phyloP scores from a whole-genome alignment of 2,797 vertebrate genomes.

The Sciurus vulgaris region DNA sequence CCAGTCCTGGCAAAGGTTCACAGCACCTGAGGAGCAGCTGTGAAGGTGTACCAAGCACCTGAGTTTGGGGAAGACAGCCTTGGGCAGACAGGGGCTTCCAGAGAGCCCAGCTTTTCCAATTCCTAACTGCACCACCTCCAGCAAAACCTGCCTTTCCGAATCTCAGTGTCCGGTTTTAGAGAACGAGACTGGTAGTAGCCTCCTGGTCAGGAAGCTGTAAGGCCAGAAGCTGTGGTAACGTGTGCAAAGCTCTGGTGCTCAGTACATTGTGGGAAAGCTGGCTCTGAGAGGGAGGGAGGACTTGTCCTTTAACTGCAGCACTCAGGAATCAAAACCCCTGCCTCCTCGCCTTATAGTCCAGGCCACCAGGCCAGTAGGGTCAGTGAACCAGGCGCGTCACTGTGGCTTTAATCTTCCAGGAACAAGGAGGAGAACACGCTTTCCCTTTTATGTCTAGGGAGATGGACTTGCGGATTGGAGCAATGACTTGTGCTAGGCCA shows the following conservation, averaged over 20 bases:
- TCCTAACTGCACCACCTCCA: neutral
- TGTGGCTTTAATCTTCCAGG: neutral
- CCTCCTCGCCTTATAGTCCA: neutral
- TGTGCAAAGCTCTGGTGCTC: neutral
- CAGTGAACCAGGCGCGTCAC: neutral
- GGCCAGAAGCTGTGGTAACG: neutral
- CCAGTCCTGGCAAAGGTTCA: neutral
- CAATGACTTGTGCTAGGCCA: neutral
- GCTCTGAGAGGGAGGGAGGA: neutral
- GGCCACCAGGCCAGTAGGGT: neutral
- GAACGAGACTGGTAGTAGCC: neutral
- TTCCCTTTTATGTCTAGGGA: neutral
- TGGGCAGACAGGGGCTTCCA: neutral
- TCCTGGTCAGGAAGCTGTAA: neutral
- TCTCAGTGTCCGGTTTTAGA: neutral
- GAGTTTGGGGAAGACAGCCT: neutral
- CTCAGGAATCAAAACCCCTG: neutral
- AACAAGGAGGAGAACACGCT: neutral
- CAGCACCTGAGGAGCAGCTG: neutral
- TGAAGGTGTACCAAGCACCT: neutral
- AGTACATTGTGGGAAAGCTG: neutral
- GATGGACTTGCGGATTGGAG: neutral
- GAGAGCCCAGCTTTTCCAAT: neutral
- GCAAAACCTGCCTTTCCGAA: neutral
- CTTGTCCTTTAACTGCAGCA: neutral